Evolutionary conservation across 1,140 invertebrate genomes (phyloP).

Genomic region (Drepana arcuata): DNA sequence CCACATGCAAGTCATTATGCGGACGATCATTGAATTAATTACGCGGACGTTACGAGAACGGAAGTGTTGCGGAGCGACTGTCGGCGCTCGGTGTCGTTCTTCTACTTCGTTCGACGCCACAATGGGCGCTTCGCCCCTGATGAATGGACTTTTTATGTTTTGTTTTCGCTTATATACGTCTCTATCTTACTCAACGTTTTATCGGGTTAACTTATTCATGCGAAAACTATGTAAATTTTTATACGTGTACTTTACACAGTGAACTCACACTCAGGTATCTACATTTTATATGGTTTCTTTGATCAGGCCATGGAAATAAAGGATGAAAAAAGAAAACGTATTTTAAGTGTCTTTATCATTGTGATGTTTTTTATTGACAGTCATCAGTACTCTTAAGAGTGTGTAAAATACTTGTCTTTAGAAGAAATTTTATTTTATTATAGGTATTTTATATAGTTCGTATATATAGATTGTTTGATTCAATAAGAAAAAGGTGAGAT

Average conservation of each 20-base stretch:
- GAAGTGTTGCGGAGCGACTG: slow-evolving; percentile 18
- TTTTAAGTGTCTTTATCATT: slow-evolving; percentile 4
- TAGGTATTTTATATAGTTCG: too few species aligned
- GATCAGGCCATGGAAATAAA: slow-evolving; percentile 5
- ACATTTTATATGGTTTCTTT: too few species aligned
- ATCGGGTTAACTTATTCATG: slow-evolving; percentile 4
- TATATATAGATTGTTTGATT: too few species aligned
- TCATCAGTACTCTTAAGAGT: too few species aligned
- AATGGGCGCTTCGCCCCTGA: slow-evolving; percentile 12
- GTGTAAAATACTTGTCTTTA: too few species aligned
- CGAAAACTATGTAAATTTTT: slow-evolving; percentile 9
- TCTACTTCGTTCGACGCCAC: background rate
- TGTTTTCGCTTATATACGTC: slow-evolving; percentile 18
- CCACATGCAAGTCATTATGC: slow-evolving; percentile 63
- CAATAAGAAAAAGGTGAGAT: too few species aligned
- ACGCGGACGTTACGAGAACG: slow-evolving; percentile 27
- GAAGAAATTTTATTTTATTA: too few species aligned
- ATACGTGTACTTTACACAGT: too few species aligned
- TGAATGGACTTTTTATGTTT: slow-evolving; percentile 19
- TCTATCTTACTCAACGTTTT: background rate
- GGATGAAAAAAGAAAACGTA: slow-evolving; percentile 6
- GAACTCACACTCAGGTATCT: too few species aligned
- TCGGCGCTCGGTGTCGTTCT: background rate
- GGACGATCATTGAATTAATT: slow-evolving; percentile 64
- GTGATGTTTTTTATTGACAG: too few species aligned